Percentiles rank a stretch among this genome's conserved stretches.
phyloP scores from a whole-genome alignment of 2,888 invertebrate species.

The Tipula vernalis region DNA sequence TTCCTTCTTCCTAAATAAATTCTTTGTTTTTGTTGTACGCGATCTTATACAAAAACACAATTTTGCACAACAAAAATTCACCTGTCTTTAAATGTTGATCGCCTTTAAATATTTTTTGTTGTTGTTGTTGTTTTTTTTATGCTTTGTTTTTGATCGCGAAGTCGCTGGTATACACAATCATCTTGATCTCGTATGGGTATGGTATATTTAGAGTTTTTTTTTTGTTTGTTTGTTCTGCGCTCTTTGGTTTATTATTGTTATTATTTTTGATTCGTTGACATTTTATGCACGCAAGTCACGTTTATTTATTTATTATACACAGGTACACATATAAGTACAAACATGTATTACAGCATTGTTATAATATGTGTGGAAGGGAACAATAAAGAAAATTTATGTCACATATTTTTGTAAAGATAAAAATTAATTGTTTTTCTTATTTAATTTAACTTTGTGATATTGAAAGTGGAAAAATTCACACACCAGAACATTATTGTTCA shows the following conservation, averaged over 20 bases:
- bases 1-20: neutral
- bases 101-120: neutral
- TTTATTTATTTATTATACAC: neutral
- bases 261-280: neutral
- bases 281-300: conserved; percentile 12
- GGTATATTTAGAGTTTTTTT: neutral
- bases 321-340: neutral
- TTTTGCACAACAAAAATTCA: neutral
- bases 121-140: neutral
- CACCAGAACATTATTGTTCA: neutral
- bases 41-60: neutral
- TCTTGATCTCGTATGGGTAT: neutral
- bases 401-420: neutral
- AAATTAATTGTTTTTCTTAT: neutral
- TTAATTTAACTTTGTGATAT: neutral
- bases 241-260: conserved; percentile 5
- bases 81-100: conserved; percentile 4
- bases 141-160: neutral
- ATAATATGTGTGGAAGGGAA: neutral
- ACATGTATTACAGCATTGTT: neutral
- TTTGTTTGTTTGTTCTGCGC: neutral
- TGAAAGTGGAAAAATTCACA: conserved; percentile 4
- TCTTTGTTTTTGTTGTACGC: neutral
- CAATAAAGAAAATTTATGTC: neutral
- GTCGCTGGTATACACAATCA: neutral